A percentile compares a stretch with the other conserved stretches of the same genome.
phyloP scores from a whole-genome alignment of 2,888 invertebrate species.

The Eugnorisma glareosa region DNA sequence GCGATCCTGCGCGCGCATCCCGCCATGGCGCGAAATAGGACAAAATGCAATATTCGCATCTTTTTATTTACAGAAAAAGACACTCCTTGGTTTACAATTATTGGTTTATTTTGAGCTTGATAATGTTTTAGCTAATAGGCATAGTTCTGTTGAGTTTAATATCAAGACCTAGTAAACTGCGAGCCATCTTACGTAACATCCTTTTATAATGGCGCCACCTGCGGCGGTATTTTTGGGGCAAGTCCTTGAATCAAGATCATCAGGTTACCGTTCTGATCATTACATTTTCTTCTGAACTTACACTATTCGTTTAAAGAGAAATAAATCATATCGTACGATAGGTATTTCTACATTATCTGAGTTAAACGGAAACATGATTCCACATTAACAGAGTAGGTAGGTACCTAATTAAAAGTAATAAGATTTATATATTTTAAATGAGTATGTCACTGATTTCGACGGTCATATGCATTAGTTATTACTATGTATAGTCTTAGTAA shows the following conservation, averaged over 20 bases:
- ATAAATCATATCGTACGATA: not conserved
- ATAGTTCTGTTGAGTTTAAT: conserved; percentile 22
- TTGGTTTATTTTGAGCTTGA: conserved; percentile 3
- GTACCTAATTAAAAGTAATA: conserved; percentile 2
- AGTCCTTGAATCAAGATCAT: not conserved
- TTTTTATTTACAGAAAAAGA: conserved; percentile 18
- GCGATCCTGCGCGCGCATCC: conserved; percentile 60
- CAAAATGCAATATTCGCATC: conserved; percentile 30
- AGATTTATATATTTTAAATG: not conserved
- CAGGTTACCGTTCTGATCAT: not conserved
- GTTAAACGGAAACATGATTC: conserved; percentile 43
- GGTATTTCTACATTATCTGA: conserved; percentile 36
- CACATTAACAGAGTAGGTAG: conserved; percentile 1
- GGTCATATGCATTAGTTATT: not conserved
- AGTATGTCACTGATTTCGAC: not conserved
- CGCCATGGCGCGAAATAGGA: conserved; percentile 62
- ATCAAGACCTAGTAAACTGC: conserved; percentile 5
- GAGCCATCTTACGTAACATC: conserved; percentile 48
- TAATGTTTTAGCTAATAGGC: conserved; percentile 17
- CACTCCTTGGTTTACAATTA: not conserved
- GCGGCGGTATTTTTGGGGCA: not conserved
- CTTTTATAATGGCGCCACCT: conserved; percentile 14
- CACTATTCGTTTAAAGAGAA: not conserved
- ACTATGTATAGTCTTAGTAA: not conserved
- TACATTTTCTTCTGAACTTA: no score